Base-by-base conservation (phyloP, 2,888 invertebrate species). In the Dryococelus australis region DNA sequence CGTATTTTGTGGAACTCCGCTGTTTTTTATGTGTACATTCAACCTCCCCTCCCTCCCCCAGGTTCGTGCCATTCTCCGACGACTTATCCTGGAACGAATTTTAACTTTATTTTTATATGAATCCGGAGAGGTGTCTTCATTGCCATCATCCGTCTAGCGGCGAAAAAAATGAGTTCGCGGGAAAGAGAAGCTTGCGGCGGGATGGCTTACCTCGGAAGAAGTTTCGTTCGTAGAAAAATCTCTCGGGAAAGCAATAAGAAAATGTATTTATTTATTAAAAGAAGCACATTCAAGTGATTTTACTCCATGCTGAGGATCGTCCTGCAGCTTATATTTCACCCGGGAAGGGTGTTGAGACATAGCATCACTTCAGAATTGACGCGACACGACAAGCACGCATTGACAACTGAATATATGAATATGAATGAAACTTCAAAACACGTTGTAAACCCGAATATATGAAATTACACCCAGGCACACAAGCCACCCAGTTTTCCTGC, bases 31-130 rank as follows among this genome's bases (percentile, higher is more conserved):
- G 65, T 24, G 65, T 65, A 24, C 65, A 65, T 65, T 20, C 20
- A 65, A 65, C 16, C 65, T 16, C 65, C 16, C 65, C 24, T 16
- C 65, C 65, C n/a, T n/a, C n/a, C n/a, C n/a, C n/a, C n/a, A n/a
- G n/a, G n/a, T n/a, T 6, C 65, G 16, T 6, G 20, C 65, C 65
- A 65, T 65, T 65, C 65, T 24, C 65, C 16, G 65, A 9, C 65
- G 65, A 65, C 65, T 65, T 65, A 65, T 65, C 65, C 65, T 24
- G 65, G 65, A 65, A 65, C 65, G 65, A 65, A 65, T 65, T 65
- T 65, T 65, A 65, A 65, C 65, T 65, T 65, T 65, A 65, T 65
- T 65, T 65, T 65, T 65, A 65, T 65, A 65, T 65, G 65, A 65
- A 65, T 65, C 24, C 24, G 20, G 65, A 65, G 65, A 8, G 16